A percentile compares a stretch with the other conserved stretches of the same genome.
phyloP scores from a whole-genome alignment of 2,113 vertebrate species.

The Cryptotis parvus region DNA sequence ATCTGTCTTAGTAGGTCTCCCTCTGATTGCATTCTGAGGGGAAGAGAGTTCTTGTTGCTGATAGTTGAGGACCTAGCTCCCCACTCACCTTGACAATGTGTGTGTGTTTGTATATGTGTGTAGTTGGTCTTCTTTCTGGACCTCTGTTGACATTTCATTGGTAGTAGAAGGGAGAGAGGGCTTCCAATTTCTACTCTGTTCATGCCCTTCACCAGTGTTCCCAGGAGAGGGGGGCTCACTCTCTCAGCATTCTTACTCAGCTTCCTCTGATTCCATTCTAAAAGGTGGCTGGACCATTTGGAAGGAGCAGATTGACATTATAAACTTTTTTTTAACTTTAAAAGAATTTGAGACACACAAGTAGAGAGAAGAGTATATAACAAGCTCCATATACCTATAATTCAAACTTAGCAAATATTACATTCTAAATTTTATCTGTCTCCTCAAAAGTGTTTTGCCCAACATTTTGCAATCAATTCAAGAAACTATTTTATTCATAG shows the following conservation, averaged over 20 bases:
- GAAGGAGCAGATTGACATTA: neutral
- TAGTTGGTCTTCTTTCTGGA: neutral
- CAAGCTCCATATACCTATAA: neutral
- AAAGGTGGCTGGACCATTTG: neutral
- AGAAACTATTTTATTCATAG: slow-evolving; percentile 29
- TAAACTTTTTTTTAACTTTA: neutral
- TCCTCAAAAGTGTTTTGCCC: neutral
- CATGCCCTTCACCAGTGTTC: neutral
- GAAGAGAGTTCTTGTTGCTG: neutral
- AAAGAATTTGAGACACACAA: slow-evolving; percentile 14
- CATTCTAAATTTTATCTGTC: neutral
- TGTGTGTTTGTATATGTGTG: no score
- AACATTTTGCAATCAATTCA: slow-evolving; percentile 19
- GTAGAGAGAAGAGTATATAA: slow-evolving; percentile 3
- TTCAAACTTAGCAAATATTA: neutral
- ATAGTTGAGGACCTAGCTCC: neutral
- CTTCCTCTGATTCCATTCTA: neutral
- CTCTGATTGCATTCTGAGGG: neutral
- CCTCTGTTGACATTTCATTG: neutral
- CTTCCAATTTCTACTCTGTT: neutral
- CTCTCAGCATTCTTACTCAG: neutral
- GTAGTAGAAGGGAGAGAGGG: neutral
- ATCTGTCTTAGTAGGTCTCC: neutral
- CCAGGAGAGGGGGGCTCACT: neutral
- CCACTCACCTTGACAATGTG: neutral